Evolutionary conservation across 2,888 invertebrate species (phyloP).

Genomic region (Cryptosula pallasiana): DNA sequence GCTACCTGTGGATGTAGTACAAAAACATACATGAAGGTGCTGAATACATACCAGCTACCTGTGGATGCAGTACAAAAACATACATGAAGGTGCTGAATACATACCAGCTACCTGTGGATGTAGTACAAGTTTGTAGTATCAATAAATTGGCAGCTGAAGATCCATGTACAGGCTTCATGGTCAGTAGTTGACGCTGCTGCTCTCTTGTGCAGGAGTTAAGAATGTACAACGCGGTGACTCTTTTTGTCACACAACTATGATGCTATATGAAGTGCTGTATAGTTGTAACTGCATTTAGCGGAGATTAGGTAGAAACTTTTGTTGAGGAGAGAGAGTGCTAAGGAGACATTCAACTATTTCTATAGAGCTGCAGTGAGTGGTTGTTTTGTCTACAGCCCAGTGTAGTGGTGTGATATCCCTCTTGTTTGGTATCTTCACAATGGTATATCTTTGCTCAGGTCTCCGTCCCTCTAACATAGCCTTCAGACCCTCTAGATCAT

Average conservation of each 20-base stretch:
- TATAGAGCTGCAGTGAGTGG: not conserved
- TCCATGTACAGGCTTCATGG: not conserved
- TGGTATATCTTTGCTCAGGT: not conserved
- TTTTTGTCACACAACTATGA: not conserved
- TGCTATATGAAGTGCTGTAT: not conserved
- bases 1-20: too few relatives aligned
- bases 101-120: too few relatives aligned
- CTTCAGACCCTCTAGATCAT: not conserved
- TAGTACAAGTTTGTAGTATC: not conserved
- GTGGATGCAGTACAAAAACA: too few relatives aligned
- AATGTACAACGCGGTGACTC: not conserved
- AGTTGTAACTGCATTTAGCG: not conserved
- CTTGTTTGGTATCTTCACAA: not conserved
- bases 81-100: too few relatives aligned
- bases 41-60: too few relatives aligned
- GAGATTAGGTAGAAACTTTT: not conserved
- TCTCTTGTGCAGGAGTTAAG: not conserved
- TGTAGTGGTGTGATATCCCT: not conserved
- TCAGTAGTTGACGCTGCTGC: not conserved
- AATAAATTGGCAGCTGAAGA: not conserved
- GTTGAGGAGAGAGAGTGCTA: not conserved
- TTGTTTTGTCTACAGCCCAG: not conserved
- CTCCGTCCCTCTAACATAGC: not conserved
- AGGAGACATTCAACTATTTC: not conserved
- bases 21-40: too few relatives aligned